Base-by-base conservation (phyloP, 2,888 invertebrate genomes). In the Lathronympha strigana region DNA sequence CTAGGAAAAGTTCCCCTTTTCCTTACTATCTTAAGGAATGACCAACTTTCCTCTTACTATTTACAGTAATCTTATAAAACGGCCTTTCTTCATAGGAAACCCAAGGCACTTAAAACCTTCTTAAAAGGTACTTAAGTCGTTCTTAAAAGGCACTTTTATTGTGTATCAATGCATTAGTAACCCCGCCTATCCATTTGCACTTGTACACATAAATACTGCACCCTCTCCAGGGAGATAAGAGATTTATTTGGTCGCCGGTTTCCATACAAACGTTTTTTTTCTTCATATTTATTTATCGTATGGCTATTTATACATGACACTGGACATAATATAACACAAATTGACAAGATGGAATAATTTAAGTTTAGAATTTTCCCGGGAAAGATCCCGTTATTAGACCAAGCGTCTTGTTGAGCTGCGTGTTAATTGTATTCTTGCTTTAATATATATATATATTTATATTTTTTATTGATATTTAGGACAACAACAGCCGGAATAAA, bases 141-240 rank as follows among this genome's bases (percentile, higher is more conserved):
- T 54, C 17, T 40, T 25, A 15, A n/a, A 51, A n/a, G 15, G 15
- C n/a, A 17, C 15, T 45, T 64, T 45, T 21, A 36, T 57, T 19
- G 38, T 57, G 23, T 45, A 38, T 53, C 64, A 45, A 45, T 64
- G 64, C 64, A 60, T 64, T 64, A 64, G 64, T 17, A 13, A 31
- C 13, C 0, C 51, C 64, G 53, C 64, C 58, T 51, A 36, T 55
- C 58, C 64, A 64, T 64, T 64, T 64, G 58, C 64, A 64, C 64
- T 58, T 64, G 45, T 45, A 31, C 31, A 50, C 64, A 64, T 64
- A 64, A 64, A 64, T 64, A 64, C 45, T 64, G 64, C 58, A 64
- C 64, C 64, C 64, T 58, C 51, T 55, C 15, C 1, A 57, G 64
- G 58, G 64, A 51, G 51, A 53, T 28, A 51, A 64, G 17, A 19